A percentile compares a stretch with the other conserved stretches of the same genome.
Conservation (phyloP, 2,113 vertebrate species). For the Zapus hudsonius region DNA sequence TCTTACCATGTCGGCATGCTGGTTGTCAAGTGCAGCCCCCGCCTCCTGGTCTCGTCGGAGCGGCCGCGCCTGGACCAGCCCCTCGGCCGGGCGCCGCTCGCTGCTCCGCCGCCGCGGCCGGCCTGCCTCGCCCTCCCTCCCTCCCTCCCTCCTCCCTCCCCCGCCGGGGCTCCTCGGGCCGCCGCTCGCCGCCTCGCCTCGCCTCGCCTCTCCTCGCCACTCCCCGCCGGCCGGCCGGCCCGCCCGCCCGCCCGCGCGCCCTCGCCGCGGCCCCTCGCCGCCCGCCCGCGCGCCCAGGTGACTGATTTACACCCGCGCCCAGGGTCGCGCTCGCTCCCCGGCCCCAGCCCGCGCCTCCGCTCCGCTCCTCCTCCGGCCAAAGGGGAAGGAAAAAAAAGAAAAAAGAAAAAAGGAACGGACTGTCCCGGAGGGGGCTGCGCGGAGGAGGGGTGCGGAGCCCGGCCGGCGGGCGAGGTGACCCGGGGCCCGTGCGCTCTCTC, state of each 20-base stretch:
- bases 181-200: constrained; percentile 54
- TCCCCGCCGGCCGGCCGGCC: constrained; percentile 71
- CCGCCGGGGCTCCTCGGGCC: constrained; percentile 23
- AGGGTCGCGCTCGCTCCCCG: constrained; percentile 66
- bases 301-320: constrained; percentile 78
- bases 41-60: constrained; percentile 87
- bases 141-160: constrained; percentile 47
- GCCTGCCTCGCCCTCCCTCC: constrained; percentile 25
- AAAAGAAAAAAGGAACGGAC: background rate
- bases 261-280: constrained; percentile 15
- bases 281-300: constrained; percentile 78
- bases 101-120: constrained; percentile 35
- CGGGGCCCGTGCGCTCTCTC: constrained; percentile 38
- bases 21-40: constrained; percentile 88
- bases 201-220: constrained; percentile 60
- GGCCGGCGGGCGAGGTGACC: constrained; percentile 65
- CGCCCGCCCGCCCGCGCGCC: constrained; percentile 61
- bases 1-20: constrained; percentile 91
- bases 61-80: constrained; percentile 85
- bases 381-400: background rate
- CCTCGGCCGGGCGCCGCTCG: constrained; percentile 80
- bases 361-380: constrained; percentile 8
- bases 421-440: constrained; percentile 54
- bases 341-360: constrained; percentile 17
- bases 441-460: constrained; percentile 42